phyloP scores from a whole-genome alignment of 2,113 vertebrate species.

The Lepus americanus region DNA sequence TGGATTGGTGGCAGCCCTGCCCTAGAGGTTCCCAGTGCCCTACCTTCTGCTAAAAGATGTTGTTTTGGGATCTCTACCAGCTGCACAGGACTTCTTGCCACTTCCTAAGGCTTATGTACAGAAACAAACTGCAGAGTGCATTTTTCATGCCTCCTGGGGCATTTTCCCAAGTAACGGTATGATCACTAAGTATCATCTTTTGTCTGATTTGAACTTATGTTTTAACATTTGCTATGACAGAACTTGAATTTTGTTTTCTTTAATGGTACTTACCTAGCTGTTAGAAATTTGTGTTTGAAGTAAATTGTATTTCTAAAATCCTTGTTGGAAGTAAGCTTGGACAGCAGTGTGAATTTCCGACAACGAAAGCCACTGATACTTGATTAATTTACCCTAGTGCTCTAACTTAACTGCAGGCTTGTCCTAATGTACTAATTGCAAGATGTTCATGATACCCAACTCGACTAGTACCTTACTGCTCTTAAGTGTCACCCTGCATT shows the following conservation, averaged over 20 bases:
- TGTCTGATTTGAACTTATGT: neutral
- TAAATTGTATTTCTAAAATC: constrained; percentile 25
- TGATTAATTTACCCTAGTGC: neutral
- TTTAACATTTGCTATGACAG: constrained; percentile 50
- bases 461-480: neutral
- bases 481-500: constrained; percentile 2
- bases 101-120: neutral
- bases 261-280: constrained; percentile 29
- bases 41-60: constrained; percentile 15
- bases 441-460: constrained; percentile 19
- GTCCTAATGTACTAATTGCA: constrained; percentile 3
- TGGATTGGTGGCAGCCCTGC: constrained; percentile 81
- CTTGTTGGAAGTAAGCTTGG: constrained; percentile 39
- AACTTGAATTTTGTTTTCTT: constrained; percentile 1
- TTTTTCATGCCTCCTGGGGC: constrained; percentile 33
- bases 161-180: neutral
- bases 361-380: neutral
- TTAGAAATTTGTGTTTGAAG: constrained; percentile 67
- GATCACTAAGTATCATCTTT: neutral
- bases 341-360: constrained; percentile 12
- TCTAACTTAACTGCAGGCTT: neutral
- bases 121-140: neutral
- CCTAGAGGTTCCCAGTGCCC: constrained; percentile 74
- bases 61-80: neutral
- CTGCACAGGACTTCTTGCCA: neutral